Evolutionary conservation across 1,140 invertebrate species (phyloP).

Genomic region (Eurosta solidaginis): DNA sequence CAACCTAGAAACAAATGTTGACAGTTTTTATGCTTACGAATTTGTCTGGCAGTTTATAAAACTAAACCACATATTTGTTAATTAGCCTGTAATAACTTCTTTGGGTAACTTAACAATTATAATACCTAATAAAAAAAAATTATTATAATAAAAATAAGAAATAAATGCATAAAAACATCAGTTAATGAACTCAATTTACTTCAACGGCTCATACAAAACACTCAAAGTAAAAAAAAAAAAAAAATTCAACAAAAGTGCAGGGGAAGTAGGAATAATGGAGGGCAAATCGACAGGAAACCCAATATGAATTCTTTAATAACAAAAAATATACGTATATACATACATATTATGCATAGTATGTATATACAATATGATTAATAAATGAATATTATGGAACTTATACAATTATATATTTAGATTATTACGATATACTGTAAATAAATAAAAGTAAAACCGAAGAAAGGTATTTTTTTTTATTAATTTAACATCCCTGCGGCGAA

Average conservation of each 20-base stretch:
- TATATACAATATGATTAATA: constrained; percentile 19
- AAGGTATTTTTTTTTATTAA: not conserved
- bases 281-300: not conserved
- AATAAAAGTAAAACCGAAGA: constrained; percentile 28
- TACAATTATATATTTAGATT: constrained; percentile 32
- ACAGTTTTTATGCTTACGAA: not conserved
- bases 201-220: not conserved
- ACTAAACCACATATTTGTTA: constrained; percentile 8
- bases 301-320: constrained; percentile 20
- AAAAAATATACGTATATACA: no score
- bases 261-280: not conserved
- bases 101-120: not conserved
- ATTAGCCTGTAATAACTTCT: constrained; percentile 2
- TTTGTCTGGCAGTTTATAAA: not conserved
- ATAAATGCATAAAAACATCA: not conserved
- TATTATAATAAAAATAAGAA: no score
- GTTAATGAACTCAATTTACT: not conserved
- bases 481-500: not conserved
- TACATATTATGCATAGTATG: no score
- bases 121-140: no score
- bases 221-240: no score
- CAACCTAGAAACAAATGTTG: not conserved
- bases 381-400: constrained; percentile 31
- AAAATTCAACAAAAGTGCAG: not conserved
- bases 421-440: constrained; percentile 34